phyloP scores from a whole-genome alignment of 2,797 vertebrate genomes.

The Lophius americanus region DNA sequence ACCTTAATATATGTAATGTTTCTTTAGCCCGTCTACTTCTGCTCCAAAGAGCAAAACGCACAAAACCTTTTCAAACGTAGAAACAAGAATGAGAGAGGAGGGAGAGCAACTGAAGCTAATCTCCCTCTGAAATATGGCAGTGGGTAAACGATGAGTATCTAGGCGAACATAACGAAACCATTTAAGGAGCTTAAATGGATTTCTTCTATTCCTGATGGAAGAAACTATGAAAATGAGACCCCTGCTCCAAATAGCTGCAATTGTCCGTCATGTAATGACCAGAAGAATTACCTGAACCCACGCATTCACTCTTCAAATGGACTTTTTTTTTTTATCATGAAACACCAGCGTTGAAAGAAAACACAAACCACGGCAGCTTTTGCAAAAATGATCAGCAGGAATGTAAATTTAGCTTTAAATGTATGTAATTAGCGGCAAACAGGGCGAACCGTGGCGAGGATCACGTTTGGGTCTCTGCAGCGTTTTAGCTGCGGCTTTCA shows the following conservation, averaged over 20 bases:
- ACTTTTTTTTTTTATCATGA: constrained; percentile 19
- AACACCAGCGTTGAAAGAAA: constrained; percentile 13
- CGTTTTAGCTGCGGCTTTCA: constrained; percentile 12
- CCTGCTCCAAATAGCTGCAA: background rate
- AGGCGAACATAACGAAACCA: too few relatives aligned
- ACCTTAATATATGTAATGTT: too few relatives aligned
- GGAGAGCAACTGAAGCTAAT: too few relatives aligned
- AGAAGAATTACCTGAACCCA: background rate
- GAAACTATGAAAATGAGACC: too few relatives aligned
- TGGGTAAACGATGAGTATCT: too few relatives aligned
- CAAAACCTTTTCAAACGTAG: too few relatives aligned
- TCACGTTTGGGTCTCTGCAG: constrained; percentile 11
- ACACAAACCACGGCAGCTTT: constrained; percentile 1
- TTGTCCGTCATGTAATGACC: constrained; percentile 2
- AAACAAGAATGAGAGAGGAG: too few relatives aligned
- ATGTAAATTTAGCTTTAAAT: constrained; percentile 47
- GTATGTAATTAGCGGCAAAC: constrained; percentile 44
- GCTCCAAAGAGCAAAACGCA: too few relatives aligned
- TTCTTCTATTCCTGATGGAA: too few relatives aligned
- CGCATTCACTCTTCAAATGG: background rate
- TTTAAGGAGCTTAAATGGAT: too few relatives aligned
- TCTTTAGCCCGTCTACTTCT: too few relatives aligned
- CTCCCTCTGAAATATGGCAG: too few relatives aligned
- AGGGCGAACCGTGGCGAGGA: constrained; percentile 21
- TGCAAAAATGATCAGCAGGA: constrained; percentile 26